These are phyloP conservation scores for Tychaedon coryphoeus DNA, from an alignment of 2,113 vertebrate species.

Conservation along the genomic window DNA sequence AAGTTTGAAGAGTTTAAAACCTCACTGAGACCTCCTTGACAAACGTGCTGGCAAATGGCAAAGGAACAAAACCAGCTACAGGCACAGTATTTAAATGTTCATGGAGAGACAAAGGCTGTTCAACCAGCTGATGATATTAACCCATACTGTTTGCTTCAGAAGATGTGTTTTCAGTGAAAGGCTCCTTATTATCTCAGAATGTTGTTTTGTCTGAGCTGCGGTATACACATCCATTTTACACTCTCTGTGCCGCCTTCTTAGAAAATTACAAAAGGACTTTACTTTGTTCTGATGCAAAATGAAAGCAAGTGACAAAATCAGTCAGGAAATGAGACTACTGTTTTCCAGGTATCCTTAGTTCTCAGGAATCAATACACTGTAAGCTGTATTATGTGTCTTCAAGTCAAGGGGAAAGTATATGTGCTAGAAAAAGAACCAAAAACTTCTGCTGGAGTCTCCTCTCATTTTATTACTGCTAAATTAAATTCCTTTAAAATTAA, in stretches of 20 bases:
- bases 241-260: neutral
- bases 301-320: neutral
- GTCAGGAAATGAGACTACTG: neutral
- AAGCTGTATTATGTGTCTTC: neutral
- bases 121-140: neutral
- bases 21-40: neutral
- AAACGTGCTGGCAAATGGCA: neutral
- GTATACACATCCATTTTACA: neutral
- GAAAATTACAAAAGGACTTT: neutral
- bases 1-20: neutral
- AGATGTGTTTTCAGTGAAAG: neutral
- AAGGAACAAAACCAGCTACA: neutral
- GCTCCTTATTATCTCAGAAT: neutral
- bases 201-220: neutral
- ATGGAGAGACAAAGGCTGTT: neutral
- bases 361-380: neutral
- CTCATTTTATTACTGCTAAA: neutral
- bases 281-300: neutral
- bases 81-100: neutral
- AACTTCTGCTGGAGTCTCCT: neutral
- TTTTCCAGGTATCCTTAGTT: neutral
- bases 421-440: neutral
- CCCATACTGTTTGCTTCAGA: neutral
- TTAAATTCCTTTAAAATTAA: neutral
- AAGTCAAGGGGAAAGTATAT: neutral